Evolutionary conservation across 2,888 invertebrate species (phyloP), one percentile per base, ranked within the genome.

Genomic region (Ferrisia virgata): DNA sequence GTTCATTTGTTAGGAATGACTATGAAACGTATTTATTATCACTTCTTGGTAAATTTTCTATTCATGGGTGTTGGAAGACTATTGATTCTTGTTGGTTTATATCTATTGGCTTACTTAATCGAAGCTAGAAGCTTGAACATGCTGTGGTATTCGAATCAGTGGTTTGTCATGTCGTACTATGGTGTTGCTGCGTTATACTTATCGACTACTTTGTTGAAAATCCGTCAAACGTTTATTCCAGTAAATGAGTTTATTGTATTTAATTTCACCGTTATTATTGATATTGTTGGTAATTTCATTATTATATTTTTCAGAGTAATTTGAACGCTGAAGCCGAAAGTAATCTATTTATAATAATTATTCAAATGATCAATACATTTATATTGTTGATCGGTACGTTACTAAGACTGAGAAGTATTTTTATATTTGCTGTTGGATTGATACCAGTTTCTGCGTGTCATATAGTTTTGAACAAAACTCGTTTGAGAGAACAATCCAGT

Each of bases 141-240:
- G 82, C 69, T 82, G 6, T 82, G 82, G 82, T 82, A 69, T 58
- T 82, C 82, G 15, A 64, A 82, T 39, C 69, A 22, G 11, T 82
- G 82, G 82, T 82, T 82, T 18, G 82, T 64, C 11, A 39, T 69
- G 18, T 39, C 40, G 0, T 82, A 69, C 36, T 82, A 82, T 36
- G 82, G 69, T 6, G 39, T 82, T 18, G 69, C 82, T n/a, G 82
- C 69, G 8, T 64, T 82, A 22, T 69, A 69, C 13, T 33, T 36
- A 13, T 25, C 58, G 0, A 82, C 82, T 13, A 33, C 69, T 28
- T 39, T 82, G 15, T 25, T 82, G 25, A 69, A 40, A 40, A 40
- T 82, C 15, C 82, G 82, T 33, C 81, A 33, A n/a, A 47, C 22
- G 0, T 47, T 47, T 47, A n/a, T 81, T 47, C 31, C 47, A 0